phyloP scores from a whole-genome alignment of 2,113 vertebrate species.

The Fulmarus glacialis region DNA sequence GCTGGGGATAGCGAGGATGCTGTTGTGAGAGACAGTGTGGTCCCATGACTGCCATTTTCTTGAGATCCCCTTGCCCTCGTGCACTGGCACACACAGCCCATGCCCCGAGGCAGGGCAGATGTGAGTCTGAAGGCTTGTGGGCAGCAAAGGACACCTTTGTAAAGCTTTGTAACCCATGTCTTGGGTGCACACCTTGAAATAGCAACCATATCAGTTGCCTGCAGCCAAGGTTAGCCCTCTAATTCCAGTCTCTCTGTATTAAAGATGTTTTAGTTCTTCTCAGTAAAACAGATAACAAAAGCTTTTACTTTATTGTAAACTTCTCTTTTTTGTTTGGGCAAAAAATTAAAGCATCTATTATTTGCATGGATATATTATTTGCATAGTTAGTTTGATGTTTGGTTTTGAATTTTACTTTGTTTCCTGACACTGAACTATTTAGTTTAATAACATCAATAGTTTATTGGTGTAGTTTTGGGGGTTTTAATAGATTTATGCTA shows the following conservation, averaged over 20 bases:
- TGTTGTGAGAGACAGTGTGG: not conserved
- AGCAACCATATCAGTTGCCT: not conserved
- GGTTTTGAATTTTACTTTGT: not conserved
- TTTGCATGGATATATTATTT: not conserved
- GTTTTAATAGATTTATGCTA: not conserved
- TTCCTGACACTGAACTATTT: not conserved
- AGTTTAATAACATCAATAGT: not conserved
- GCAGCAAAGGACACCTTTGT: not conserved
- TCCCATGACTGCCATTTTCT: not conserved
- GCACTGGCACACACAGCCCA: rapidly evolving
- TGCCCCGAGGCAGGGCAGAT: not conserved
- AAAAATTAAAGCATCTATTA: not conserved
- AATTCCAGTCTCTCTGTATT: not conserved
- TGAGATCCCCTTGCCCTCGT: not conserved
- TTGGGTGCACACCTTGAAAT: rapidly evolving
- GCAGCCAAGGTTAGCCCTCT: not conserved
- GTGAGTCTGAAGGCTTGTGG: not conserved
- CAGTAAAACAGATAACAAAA: not conserved
- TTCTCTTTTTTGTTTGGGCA: not conserved
- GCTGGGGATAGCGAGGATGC: not conserved
- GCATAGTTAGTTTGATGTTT: not conserved
- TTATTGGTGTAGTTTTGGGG: not conserved
- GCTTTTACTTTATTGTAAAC: not conserved
- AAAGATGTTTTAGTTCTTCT: not conserved
- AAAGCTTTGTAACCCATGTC: rapidly evolving